These are phyloP conservation scores for Macrotrachela quadricornifera DNA, from an alignment of 1,140 invertebrate genomes.

Conservation along the genomic window DNA sequence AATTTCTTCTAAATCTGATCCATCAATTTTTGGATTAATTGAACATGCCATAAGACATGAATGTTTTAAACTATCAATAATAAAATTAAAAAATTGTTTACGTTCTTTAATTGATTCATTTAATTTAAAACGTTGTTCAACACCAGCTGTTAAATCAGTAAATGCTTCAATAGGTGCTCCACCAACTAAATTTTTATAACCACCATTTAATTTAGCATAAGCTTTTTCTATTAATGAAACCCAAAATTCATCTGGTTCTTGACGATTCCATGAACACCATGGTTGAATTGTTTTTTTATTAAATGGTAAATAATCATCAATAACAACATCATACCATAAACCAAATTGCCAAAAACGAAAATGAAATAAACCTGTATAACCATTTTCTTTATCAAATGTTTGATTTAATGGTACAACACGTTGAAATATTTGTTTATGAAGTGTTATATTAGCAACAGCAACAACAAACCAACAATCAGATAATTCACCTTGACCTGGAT, in stretches of 20 bases:
- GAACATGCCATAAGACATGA: not conserved
- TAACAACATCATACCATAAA: constrained; percentile 29
- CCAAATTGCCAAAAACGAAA: constrained; percentile 34
- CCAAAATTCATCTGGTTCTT: constrained; percentile 32
- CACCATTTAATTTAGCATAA: constrained; percentile 30
- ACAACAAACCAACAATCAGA: constrained; percentile 5
- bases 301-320: constrained; percentile 31
- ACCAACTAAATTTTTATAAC: constrained; percentile 20
- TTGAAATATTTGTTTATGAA: not conserved
- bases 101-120: constrained; percentile 12
- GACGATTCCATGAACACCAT: constrained; percentile 20
- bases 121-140: constrained; percentile 25
- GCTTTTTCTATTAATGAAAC: constrained; percentile 34
- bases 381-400: not conserved
- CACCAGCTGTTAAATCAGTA: constrained; percentile 22
- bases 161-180: constrained; percentile 23
- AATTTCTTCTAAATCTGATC: constrained; percentile 23
- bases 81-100: not conserved
- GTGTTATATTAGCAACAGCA: not conserved
- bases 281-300: constrained; percentile 10
- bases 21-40: constrained; percentile 12
- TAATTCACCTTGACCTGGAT: not conserved
- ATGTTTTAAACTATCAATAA: not conserved
- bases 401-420: constrained; percentile 5
- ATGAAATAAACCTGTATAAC: constrained; percentile 20